A percentile compares a stretch with the other conserved stretches of the same genome.
phyloP scores from a whole-genome alignment of 2,888 invertebrate species.

The Abscondita cerata region DNA sequence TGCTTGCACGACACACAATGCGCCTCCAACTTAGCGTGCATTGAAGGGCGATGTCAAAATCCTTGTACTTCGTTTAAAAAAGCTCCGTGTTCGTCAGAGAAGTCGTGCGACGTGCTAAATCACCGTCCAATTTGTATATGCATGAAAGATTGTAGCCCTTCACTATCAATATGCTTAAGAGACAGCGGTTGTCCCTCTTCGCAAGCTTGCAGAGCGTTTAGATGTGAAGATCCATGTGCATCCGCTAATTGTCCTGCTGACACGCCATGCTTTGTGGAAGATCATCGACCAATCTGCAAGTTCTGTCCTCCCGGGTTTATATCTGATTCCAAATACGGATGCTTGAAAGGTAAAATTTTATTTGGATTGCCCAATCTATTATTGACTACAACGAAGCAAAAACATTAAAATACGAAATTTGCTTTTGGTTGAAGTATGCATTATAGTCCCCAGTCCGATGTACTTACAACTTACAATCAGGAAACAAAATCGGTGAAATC shows the following conservation, averaged over 20 bases:
- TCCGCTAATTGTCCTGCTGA: slow-evolving; percentile 83
- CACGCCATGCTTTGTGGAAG: slow-evolving; percentile 92
- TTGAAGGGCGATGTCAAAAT: slow-evolving; percentile 83
- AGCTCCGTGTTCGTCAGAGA: slow-evolving; percentile 79
- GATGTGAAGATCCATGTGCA: slow-evolving; percentile 90
- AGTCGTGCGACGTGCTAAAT: slow-evolving; percentile 86
- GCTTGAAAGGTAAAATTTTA: slow-evolving; percentile 86
- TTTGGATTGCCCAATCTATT: slow-evolving; percentile 30
- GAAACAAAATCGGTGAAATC: slow-evolving; percentile 34
- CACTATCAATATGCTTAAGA: slow-evolving; percentile 86
- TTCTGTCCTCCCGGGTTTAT: slow-evolving; percentile 94
- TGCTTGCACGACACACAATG: slow-evolving; percentile 85
- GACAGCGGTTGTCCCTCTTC: slow-evolving; percentile 87
- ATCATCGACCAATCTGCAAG: slow-evolving; percentile 95
- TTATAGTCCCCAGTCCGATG: slow-evolving; percentile 41
- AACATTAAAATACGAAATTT: slow-evolving; percentile 27
- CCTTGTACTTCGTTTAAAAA: slow-evolving; percentile 75
- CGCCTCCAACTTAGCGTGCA: slow-evolving; percentile 84
- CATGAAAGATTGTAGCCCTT: slow-evolving; percentile 84
- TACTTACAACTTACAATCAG: slow-evolving; percentile 37
- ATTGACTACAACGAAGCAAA: slow-evolving; percentile 28
- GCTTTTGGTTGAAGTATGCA: slow-evolving; percentile 42
- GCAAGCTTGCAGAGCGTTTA: slow-evolving; percentile 85
- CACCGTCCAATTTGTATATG: slow-evolving; percentile 89
- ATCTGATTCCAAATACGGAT: slow-evolving; percentile 91